Percentiles rank a stretch among this genome's conserved stretches.
Conservation (phyloP, 2,888 invertebrate species). For the Ptychoptera albimana region DNA sequence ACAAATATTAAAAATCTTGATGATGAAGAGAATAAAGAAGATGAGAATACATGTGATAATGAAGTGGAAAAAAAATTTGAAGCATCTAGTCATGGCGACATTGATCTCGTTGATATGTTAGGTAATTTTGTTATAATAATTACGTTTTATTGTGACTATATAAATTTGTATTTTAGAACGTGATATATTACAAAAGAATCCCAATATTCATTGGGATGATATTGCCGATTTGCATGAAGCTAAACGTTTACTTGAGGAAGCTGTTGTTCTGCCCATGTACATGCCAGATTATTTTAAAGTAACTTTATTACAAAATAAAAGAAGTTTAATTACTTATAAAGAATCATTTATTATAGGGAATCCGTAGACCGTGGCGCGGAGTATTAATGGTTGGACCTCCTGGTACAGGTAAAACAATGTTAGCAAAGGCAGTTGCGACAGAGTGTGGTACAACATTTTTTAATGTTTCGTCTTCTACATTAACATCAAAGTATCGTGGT, state of each 20-base stretch:
- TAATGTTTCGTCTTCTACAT: slow-evolving; percentile 89
- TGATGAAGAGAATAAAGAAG: slow-evolving; percentile 40
- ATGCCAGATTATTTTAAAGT: slow-evolving; percentile 98
- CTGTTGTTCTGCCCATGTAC: slow-evolving; percentile 92
- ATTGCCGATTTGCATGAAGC: slow-evolving; percentile 83
- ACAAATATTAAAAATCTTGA: slow-evolving; percentile 18
- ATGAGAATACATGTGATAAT: slow-evolving; percentile 44
- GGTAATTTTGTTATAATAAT: slow-evolving; percentile 32
- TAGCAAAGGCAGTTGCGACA: slow-evolving; percentile 95
- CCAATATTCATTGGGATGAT: slow-evolving; percentile 90
- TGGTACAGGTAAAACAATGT: slow-evolving; percentile 82
- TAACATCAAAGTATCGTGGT: slow-evolving; percentile 98
- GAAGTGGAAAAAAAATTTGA: slow-evolving; percentile 78
- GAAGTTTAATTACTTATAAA: neutral
- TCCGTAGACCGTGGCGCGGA: slow-evolving; percentile 92
- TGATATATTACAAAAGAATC: slow-evolving; percentile 94
- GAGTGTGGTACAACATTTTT: slow-evolving; percentile 97
- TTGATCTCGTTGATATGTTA: slow-evolving; percentile 83
- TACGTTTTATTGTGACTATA: neutral
- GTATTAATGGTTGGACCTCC: slow-evolving; percentile 90
- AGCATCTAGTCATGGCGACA: slow-evolving; percentile 59
- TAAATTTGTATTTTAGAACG: slow-evolving; percentile 45
- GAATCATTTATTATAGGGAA: slow-evolving; percentile 46
- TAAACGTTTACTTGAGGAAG: slow-evolving; percentile 84
- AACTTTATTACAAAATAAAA: slow-evolving; percentile 11